Evolutionary conservation across 2,113 vertebrate genomes (phyloP), one percentile per base, ranked within the genome.

Genomic region (Aepyceros melampus): DNA sequence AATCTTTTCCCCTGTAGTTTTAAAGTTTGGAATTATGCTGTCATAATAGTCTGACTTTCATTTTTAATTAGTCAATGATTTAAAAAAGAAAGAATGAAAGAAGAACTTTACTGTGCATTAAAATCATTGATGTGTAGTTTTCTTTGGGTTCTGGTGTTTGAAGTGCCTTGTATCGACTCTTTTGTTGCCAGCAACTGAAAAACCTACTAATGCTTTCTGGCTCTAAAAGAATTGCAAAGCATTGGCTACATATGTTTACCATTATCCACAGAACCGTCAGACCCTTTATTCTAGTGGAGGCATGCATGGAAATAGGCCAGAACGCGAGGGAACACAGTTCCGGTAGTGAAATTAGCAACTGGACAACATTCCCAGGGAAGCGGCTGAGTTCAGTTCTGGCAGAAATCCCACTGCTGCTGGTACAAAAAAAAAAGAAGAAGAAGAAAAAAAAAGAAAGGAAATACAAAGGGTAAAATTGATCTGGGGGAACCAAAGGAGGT

Each of bases 331-430:
- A 99, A 98, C 97, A 98, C 96, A 98, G 98, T 98, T 99, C 98
- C 98, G 97, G 98, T 98, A 98, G 98, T 99, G 99, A 99, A 99
- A 99, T 99, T 99, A 99, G 98, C 98, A 98, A 99, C 98, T 98
- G 98, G 98, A 98, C 98, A 98, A 98, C 98, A 98, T 98, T 99
- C 98, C 98, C 98, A 98, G 98, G 98, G 98, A 99, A 99, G 92
- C 27, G 93, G 97, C 98, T 97, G 96, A 98, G 96, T 98, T 99
- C n/a, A 0, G 62, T 98, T 94, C 98, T 99, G 98, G 98, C 98
- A 85, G 0, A 81, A 94, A 97, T 98, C 98, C 98, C 98, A 82
- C 21, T 96, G 98, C 93, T 98, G 98, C 98, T 97, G 78, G 86
- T 97, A 89, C 33, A 23, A 64, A 95, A 96, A 51, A 90, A 87